Evolutionary conservation across 1,140 invertebrate species (phyloP).

Genomic region (Cyclargus thomasi): DNA sequence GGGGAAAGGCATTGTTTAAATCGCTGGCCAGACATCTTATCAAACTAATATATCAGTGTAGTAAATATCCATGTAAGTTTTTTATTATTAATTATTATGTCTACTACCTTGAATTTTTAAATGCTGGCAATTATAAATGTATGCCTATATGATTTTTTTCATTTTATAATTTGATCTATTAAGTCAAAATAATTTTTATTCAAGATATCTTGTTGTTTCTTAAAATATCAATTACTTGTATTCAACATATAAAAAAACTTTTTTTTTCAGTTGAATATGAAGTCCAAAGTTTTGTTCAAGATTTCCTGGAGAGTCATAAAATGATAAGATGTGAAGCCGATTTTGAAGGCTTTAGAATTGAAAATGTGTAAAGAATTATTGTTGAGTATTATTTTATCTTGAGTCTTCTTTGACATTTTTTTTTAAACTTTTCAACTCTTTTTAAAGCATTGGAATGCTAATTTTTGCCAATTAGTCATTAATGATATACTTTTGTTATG

Average conservation of each 20-base stretch:
- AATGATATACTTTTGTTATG: no score
- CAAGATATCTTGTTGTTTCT: no score
- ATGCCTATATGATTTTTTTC: no score
- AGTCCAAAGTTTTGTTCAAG: conserved; percentile 61
- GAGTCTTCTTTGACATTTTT: no score
- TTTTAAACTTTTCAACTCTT: no score
- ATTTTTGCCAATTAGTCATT: no score
- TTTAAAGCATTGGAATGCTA: no score
- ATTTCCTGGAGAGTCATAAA: conserved; percentile 62
- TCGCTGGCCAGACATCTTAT: conserved; percentile 62
- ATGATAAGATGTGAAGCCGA: conserved; percentile 67
- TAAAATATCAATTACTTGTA: no score
- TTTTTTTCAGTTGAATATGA: conserved; percentile 68
- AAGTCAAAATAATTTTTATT: no score
- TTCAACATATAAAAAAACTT: conserved; percentile 6
- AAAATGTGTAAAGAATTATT: conserved; percentile 38
- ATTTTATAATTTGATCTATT: no score
- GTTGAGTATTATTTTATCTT: no score
- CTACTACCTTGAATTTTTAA: conserved; percentile 9
- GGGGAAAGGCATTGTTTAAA: conserved; percentile 56
- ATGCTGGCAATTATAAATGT: no score
- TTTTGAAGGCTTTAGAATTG: conserved; percentile 61
- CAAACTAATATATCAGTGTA: conserved; percentile 63
- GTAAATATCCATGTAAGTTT: conserved; percentile 64
- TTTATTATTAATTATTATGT: conserved; percentile 2